Percentiles rank a stretch among this genome's conserved stretches.
phyloP scores from a whole-genome alignment of 2,888 invertebrate species.

The Dasypolia templi region DNA sequence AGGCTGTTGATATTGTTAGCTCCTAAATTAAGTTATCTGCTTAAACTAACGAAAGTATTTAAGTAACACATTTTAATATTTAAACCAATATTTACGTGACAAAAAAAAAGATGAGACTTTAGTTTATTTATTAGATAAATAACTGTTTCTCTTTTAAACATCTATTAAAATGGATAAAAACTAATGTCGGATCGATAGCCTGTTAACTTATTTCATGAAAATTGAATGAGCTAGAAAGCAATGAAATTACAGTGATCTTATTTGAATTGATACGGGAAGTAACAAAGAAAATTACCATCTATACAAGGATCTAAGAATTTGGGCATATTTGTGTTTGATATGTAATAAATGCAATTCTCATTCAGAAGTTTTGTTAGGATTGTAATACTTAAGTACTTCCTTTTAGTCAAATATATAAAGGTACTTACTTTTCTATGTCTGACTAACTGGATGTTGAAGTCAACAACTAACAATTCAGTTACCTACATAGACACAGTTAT shows the following conservation, averaged over 20 bases:
- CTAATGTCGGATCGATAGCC: slow-evolving; percentile 34
- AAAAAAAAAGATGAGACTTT: too few relatives aligned
- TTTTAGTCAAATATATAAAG: neutral
- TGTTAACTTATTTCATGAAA: slow-evolving; percentile 66
- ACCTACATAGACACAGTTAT: neutral
- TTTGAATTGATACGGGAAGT: slow-evolving; percentile 77
- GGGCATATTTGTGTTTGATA: neutral
- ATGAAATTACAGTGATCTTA: slow-evolving; percentile 74
- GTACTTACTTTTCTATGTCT: too few relatives aligned
- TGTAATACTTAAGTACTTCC: neutral
- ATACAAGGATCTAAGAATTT: slow-evolving; percentile 67
- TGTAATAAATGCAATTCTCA: neutral
- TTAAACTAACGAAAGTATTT: neutral
- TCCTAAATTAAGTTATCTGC: slow-evolving; percentile 8
- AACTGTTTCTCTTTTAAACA: neutral
- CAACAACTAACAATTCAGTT: neutral
- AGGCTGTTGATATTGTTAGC: neutral
- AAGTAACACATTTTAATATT: neutral
- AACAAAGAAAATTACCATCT: slow-evolving; percentile 75
- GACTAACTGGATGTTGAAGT: too few relatives aligned
- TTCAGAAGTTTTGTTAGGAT: neutral
- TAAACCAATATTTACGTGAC: too few relatives aligned
- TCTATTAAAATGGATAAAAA: slow-evolving; percentile 5
- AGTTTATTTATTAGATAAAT: neutral
- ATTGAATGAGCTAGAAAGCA: slow-evolving; percentile 70